Percentiles rank a stretch among this genome's conserved stretches.
Evolutionary conservation across 2,797 vertebrate species (phyloP).

Genomic region (Tapera naevia): DNA sequence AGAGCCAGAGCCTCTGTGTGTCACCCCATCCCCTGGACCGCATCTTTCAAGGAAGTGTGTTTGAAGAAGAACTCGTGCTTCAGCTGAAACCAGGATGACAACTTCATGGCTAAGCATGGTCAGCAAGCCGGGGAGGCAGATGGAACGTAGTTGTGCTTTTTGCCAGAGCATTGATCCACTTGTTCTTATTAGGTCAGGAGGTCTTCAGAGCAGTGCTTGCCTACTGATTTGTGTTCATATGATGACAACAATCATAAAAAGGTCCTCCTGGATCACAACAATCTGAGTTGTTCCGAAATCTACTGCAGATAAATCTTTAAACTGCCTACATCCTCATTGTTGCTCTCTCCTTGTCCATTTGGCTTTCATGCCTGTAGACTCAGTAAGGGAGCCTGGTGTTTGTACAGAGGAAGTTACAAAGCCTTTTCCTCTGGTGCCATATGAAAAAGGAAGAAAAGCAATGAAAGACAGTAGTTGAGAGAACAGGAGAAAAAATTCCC

Average conservation of each 20-base stretch:
- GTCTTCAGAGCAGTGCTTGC: not conserved
- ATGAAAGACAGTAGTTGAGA: not conserved
- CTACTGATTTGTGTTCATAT: accelerated
- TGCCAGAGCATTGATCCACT: not conserved
- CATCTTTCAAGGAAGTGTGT: not conserved
- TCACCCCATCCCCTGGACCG: not conserved
- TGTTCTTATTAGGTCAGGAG: not conserved
- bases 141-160: not conserved
- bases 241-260: not conserved
- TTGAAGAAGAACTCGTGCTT: not conserved
- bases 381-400: not conserved
- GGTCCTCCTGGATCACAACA: too few relatives aligned
- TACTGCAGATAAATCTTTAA: not conserved
- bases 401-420: not conserved
- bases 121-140: not conserved
- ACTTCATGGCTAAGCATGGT: not conserved
- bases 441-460: not conserved
- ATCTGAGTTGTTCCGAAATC: not conserved
- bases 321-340: not conserved
- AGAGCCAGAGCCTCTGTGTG: not conserved
- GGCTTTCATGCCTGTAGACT: not conserved
- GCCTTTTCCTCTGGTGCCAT: not conserved
- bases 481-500: not conserved
- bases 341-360: not conserved
- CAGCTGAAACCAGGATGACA: not conserved